Percentiles rank a stretch among this genome's conserved stretches.
These are phyloP conservation scores for Drosophila santomea DNA, from an alignment of 1,140 invertebrate genomes.

Conservation along the genomic window DNA sequence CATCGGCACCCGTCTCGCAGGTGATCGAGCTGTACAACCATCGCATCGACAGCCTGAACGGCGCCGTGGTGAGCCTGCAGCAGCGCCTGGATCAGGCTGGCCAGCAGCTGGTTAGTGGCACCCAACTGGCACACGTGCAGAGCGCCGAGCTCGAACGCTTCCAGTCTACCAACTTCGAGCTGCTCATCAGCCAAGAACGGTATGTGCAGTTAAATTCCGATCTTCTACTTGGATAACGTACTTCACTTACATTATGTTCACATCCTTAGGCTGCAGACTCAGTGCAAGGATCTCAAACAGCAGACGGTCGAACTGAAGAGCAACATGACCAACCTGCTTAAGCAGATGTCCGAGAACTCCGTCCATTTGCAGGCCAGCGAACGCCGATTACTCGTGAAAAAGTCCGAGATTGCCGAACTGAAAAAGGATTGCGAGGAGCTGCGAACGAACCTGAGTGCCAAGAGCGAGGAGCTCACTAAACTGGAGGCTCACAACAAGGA, in stretches of 20 bases:
- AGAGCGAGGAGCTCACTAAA: slow-evolving; percentile 67
- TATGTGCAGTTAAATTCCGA: slow-evolving; percentile 11
- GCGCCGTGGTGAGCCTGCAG: slow-evolving; percentile 44
- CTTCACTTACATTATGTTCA: too few species aligned
- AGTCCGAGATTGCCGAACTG: slow-evolving; percentile 61
- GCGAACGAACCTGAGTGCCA: slow-evolving; percentile 41
- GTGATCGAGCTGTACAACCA: slow-evolving; percentile 80
- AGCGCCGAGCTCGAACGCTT: slow-evolving; percentile 78
- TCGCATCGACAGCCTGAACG: slow-evolving; percentile 77
- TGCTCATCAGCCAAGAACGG: slow-evolving; percentile 80
- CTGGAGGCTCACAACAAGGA: slow-evolving; percentile 67
- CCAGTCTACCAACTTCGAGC: slow-evolving; percentile 78
- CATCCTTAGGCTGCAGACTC: slow-evolving; percentile 60
- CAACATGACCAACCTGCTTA: slow-evolving; percentile 71
- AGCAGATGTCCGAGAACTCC: slow-evolving; percentile 71
- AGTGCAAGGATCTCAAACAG: slow-evolving; percentile 75
- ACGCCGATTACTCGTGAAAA: slow-evolving; percentile 64
- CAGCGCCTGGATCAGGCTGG: slow-evolving; percentile 77
- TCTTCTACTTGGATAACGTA: too few species aligned
- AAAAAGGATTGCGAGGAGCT: slow-evolving; percentile 68
- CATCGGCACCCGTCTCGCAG: slow-evolving; percentile 73
- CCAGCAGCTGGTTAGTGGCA: slow-evolving; percentile 52
- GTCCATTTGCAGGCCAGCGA: slow-evolving; percentile 70
- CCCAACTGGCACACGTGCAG: slow-evolving; percentile 70
- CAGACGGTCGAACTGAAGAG: slow-evolving; percentile 71